Conservation (phyloP, 2,113 vertebrate species). For the Orientallactaga bullata region DNA sequence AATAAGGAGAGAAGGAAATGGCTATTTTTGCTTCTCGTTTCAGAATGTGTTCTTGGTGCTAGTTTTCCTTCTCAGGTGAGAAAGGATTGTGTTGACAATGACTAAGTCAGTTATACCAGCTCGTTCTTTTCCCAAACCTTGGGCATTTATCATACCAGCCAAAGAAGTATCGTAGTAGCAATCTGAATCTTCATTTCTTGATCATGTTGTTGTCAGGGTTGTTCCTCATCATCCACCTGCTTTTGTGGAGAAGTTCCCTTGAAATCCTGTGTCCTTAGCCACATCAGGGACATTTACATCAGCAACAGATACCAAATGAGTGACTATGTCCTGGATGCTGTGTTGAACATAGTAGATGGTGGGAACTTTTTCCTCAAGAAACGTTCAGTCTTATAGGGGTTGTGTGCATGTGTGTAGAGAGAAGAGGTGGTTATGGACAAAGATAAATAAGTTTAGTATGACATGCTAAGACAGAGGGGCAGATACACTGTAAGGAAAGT, state of each 20-base stretch:
- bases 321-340: not conserved
- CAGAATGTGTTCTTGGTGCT: not conserved
- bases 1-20: not conserved
- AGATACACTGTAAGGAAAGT: not conserved
- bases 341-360: not conserved
- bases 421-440: not conserved
- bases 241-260: not conserved
- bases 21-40: not conserved
- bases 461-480: not conserved
- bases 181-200: not conserved
- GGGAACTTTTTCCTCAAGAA: not conserved
- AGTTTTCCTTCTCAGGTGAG: not conserved
- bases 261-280: not conserved
- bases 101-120: not conserved
- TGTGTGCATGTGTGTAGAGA: not conserved
- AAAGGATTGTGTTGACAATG: not conserved
- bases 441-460: not conserved
- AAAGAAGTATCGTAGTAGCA: not conserved
- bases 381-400: not conserved
- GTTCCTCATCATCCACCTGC: not conserved
- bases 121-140: not conserved
- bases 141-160: constrained; percentile 13
- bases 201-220: not conserved
- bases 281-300: not conserved
- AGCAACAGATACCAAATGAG: not conserved